Base-by-base conservation (phyloP, 2,113 vertebrate species). In the Lathamus discolor region DNA sequence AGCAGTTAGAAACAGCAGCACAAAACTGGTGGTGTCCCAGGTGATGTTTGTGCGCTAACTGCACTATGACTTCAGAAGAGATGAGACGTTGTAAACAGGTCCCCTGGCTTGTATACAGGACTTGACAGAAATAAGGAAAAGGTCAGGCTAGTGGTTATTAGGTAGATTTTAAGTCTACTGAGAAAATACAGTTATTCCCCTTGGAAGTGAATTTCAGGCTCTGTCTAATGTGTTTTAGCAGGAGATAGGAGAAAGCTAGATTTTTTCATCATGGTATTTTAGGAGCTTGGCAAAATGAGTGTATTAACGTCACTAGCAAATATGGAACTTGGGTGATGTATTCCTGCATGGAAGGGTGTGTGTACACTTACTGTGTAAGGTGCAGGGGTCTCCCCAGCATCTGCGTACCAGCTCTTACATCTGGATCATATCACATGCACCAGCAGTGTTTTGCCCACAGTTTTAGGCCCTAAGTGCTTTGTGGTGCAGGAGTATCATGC, bases 371-470 rank as follows among this genome's bases (percentile, higher is more conserved):
- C 37, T 37, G 37, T 37, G 37, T 37, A 37, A 37, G 31, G 17
- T 14, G 23, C 23, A 48, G 29, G 22, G 27, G 13, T 10, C 33
- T 68, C 43, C 10, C 17, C 51, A 57, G 54, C 70, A 28, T 11
- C 29, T 1, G 14, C 19, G 23, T 33, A 49, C 48, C 54, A 33
- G 37, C 46, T 81, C 35, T 39, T 57, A 51, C 9, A 27, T 17
- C 33, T 51, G 44, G 24, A 49, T 61, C 22, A 1, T 4, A 44
- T 43, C n/a, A 39, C 18, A 8, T 1, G 9, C 17, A 59, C 37
- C 73, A 62, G 13, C 17, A 1, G 1, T 6, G 0, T 0, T n/a
- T 83, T 31, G 7, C 41, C 8, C n/a, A 29, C 0, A 2, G 7
- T 9, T 72, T 8, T 54, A 31, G 23, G 29, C 18, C 20, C 33